phyloP scores from a whole-genome alignment of 2,113 vertebrate species.

The Chlamydotis undulata region DNA sequence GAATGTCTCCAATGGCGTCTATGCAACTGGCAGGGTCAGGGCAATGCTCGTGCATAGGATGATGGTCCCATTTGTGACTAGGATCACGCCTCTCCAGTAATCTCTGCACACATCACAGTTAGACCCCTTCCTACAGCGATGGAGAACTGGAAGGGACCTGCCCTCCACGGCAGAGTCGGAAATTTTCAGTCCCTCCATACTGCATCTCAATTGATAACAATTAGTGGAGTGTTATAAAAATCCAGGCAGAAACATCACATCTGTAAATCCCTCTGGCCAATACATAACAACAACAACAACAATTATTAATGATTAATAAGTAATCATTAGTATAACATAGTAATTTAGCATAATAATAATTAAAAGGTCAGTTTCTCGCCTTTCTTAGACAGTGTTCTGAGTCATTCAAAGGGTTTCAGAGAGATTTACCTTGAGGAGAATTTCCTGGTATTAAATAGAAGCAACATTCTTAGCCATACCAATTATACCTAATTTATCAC shows the following conservation, averaged over 20 bases:
- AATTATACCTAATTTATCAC: neutral
- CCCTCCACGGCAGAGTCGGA: neutral
- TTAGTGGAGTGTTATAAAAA: neutral
- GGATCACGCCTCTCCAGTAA: neutral
- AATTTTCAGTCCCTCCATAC: neutral
- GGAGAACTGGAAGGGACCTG: neutral
- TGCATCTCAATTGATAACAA: neutral
- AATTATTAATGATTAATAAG: neutral
- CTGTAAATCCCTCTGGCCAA: neutral
- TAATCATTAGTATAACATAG: neutral
- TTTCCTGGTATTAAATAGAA: constrained; percentile 14
- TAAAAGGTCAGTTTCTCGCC: neutral
- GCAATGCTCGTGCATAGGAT: neutral
- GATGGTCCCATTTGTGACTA: neutral
- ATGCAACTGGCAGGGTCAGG: accelerated
- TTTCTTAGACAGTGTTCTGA: neutral
- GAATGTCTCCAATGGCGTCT: neutral
- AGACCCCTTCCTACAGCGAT: neutral
- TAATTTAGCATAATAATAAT: neutral
- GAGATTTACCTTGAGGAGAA: neutral
- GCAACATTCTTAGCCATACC: neutral
- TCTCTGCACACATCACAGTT: neutral
- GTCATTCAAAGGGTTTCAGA: neutral
- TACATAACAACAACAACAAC: neutral
- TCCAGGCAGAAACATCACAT: neutral